Conservation (phyloP, 1,140 invertebrate genomes). For the Calliopsis andreniformis region DNA sequence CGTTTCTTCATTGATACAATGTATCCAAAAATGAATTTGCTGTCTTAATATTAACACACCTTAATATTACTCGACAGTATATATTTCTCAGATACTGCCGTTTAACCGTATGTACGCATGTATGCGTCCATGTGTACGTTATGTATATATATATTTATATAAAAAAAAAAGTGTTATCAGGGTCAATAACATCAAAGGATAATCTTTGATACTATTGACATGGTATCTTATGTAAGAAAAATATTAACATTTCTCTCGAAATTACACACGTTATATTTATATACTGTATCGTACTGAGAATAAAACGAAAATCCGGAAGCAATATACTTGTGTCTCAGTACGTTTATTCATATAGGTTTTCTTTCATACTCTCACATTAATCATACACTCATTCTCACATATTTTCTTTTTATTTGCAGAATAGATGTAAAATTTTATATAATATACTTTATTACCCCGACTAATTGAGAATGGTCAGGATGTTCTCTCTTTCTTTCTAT, state of each 20-base stretch:
- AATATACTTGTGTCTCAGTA: constrained; percentile 55
- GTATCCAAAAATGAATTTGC: constrained; percentile 58
- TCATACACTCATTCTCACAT: constrained; percentile 36
- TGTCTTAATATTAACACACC: constrained; percentile 63
- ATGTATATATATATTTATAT: constrained; percentile 34
- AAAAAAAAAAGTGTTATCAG: constrained; percentile 51
- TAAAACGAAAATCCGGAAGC: constrained; percentile 61
- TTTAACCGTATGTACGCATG: constrained; percentile 23
- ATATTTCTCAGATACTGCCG: constrained; percentile 32
- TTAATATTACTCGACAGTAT: constrained; percentile 55
- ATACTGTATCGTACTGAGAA: constrained; percentile 54
- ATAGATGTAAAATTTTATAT: constrained; percentile 68
- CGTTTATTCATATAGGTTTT: constrained; percentile 37
- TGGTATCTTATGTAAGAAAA: constrained; percentile 51
- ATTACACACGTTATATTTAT: constrained; percentile 48
- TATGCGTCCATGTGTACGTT: constrained; percentile 14
- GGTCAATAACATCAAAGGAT: constrained; percentile 44
- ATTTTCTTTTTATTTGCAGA: constrained; percentile 50
- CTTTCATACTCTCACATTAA: constrained; percentile 38
- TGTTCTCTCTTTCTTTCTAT: constrained; percentile 65
- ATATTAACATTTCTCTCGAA: constrained; percentile 60
- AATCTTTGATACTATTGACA: constrained; percentile 47
- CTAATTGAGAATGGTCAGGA: constrained; percentile 52
- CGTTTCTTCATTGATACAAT: constrained; percentile 44
- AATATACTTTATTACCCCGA: constrained; percentile 55